Base-by-base conservation (phyloP, 1,140 invertebrate species). In the Orius laevigatus region DNA sequence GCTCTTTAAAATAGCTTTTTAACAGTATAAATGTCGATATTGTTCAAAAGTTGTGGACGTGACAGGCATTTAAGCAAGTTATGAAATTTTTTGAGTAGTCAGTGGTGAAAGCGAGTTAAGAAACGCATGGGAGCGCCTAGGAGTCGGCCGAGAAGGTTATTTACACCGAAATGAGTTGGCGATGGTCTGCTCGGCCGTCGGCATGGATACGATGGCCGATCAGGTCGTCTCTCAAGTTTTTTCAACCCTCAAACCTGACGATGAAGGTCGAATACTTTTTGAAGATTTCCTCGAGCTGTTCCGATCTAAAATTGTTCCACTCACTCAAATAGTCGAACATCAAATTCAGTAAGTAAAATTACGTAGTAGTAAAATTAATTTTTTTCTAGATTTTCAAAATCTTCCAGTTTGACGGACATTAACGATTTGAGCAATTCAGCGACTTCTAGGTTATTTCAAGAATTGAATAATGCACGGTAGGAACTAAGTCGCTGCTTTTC, bases 201-300 rank as follows among this genome's bases (percentile, higher is more conserved):
- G 76, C 5, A 70, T 79, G 64, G 67, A 73, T 42, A 68, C 70
- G 49, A 66, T 75, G 53, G 66, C 72, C 36, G 66, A 73, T 53
- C 69, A 71, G 71, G 65, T 70, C 39, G 64, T 79, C 12, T 62
- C 72, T 50, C 71, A 80, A 53, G 64, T 83, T 11, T 82, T 81
- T 59, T 69, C 75, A 32, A 75, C 76, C 53, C 61, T 81, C 5
- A 73, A 78, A 55, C 59, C 68, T 9, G 75, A 81, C 58, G 64
- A 67, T 44, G 74, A 82, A 63, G 74, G 75, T 10, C 65, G 68
- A 50, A 78, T 82, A 32, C 76, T 69, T 56, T 77, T 81, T 56
- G 68, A 75, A 32, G 78, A 82, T 55, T 77, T 82, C 59, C 56
- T 79, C 5, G 62, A 71, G 46, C 64, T 79, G 40, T 72, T 79